Base-by-base conservation (phyloP, 2,888 invertebrate genomes). In the Tuta absoluta region DNA sequence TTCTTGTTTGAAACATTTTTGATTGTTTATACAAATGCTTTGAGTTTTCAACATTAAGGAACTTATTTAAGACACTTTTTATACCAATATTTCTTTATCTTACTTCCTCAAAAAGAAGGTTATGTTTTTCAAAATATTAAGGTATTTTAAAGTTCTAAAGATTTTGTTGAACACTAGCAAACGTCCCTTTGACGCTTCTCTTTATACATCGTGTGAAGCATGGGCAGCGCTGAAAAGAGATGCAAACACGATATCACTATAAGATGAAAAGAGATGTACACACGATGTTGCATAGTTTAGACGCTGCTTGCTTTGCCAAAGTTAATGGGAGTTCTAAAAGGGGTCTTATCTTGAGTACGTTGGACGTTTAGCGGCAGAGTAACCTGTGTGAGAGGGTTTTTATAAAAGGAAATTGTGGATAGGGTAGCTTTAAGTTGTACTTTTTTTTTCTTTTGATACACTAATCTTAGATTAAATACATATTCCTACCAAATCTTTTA, bases 181-280 rank as follows among this genome's bases (percentile, higher is more conserved):
- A 33, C 38, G 17, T 33, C 12, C 33, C 56, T 56, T 56, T 56
- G 56, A 56, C 62, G 28, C 45, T 53, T 41, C 56, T 28, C 56
- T 33, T 56, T 53, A 28, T 56, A 33, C 56, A 2, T 11, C 17
- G 84, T 83, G 84, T 81, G 78, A 83, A 76, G 76, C 75, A 72
- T 82, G 86, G 84, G 70, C 84, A 80, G 82, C 75, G 69, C 75
- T 87, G 87, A 87, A 89, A 84, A 77, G 89, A 89, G 89, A 90
- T 90, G 89, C 80, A 88, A 82, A 89, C 89, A 88, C 72, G 89
- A 90, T 89, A 89, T 81, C 24, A 17, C 24, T 21, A 21, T 23
- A 24, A 24, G 37, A 59, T 63, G 59, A 59, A 49, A 57, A 63
- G 63, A 48, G 58, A 58, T 58, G 61, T 33, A 61, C 37, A 65